A percentile compares a stretch with the other conserved stretches of the same genome.
phyloP scores from a whole-genome alignment of 2,113 vertebrate genomes.

The Thymallus thymallus region DNA sequence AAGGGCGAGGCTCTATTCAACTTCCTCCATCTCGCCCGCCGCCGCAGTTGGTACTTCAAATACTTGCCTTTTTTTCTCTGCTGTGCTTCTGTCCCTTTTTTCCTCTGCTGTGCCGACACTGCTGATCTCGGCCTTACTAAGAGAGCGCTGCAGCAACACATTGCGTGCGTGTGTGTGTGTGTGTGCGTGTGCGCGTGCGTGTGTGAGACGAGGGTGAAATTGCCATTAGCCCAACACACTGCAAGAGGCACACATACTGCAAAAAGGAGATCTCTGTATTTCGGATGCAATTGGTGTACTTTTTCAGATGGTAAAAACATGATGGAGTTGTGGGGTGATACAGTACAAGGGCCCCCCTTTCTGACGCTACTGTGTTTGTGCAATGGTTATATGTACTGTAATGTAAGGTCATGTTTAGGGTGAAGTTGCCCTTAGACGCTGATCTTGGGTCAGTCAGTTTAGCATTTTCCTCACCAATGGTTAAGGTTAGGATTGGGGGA shows the following conservation, averaged over 20 bases:
- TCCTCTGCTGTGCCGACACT: constrained; percentile 45
- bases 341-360: constrained; percentile 39
- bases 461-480: no score
- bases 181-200: no score
- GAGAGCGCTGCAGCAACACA: constrained; percentile 40
- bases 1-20: constrained; percentile 38
- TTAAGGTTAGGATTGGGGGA: no score
- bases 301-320: constrained; percentile 24
- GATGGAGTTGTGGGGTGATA: constrained; percentile 30
- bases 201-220: neutral
- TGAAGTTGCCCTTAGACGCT: no score
- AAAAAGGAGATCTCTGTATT: constrained; percentile 1
- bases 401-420: constrained; percentile 49
- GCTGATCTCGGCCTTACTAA: constrained; percentile 64
- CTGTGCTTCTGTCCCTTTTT: constrained; percentile 20
- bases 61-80: constrained; percentile 57
- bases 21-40: constrained; percentile 25
- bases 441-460: no score
- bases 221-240: neutral
- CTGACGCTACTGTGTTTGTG: constrained; percentile 55
- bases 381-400: constrained; percentile 26
- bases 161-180: neutral
- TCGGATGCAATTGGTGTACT: constrained; percentile 45
- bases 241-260: neutral
- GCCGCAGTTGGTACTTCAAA: constrained; percentile 14